Evolutionary conservation across 2,113 vertebrate species (phyloP).

Genomic region (Plecotus auritus): DNA sequence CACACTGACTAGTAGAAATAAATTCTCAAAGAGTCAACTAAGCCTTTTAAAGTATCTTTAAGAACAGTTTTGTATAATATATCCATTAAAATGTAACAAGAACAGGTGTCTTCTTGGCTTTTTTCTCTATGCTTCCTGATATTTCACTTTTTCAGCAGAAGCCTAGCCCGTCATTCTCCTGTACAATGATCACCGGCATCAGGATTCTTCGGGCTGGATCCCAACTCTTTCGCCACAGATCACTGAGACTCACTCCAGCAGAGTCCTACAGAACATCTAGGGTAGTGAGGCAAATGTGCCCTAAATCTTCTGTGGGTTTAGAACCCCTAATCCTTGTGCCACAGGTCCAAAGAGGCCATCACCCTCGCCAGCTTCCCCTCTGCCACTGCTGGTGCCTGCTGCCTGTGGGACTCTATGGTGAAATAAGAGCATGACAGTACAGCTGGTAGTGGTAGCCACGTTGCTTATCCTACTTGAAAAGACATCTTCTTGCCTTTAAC

Average conservation of each 20-base stretch:
- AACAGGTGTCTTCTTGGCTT: background rate
- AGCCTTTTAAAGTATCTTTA: background rate
- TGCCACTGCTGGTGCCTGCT: background rate
- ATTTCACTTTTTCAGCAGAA: background rate
- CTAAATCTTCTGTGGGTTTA: background rate
- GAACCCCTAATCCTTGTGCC: background rate
- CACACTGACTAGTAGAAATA: background rate
- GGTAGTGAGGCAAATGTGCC: background rate
- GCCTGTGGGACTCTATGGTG: background rate
- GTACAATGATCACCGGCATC: background rate
- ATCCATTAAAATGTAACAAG: background rate
- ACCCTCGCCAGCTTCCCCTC: background rate
- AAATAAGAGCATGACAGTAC: background rate
- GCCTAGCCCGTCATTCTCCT: background rate
- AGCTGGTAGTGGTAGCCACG: background rate
- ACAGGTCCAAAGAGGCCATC: background rate
- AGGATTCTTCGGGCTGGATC: background rate
- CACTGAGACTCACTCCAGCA: background rate
- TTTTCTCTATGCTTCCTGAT: background rate
- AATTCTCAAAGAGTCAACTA: constrained; percentile 14
- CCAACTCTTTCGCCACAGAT: background rate
- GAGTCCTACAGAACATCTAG: background rate
- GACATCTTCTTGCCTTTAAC: background rate
- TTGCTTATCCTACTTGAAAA: background rate
- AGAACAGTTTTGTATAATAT: background rate